Percentiles rank a stretch among this genome's conserved stretches.
Evolutionary conservation across 2,888 invertebrate species (phyloP).

Genomic region (Leptopilina drosophilae): DNA sequence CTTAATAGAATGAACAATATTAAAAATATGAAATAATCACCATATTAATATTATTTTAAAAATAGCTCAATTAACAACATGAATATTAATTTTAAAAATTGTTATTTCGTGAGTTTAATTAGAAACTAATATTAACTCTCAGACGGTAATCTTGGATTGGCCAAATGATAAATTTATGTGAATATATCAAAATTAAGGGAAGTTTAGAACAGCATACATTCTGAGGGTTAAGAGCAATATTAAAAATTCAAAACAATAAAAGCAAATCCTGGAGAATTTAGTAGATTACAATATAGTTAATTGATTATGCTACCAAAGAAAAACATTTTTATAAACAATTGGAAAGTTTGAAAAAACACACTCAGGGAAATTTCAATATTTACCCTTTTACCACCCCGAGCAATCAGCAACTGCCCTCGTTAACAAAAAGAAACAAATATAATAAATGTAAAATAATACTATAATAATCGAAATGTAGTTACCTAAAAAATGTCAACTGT

Average conservation of each 20-base stretch:
- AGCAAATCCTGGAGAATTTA: background rate
- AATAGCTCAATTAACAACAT: too few species aligned
- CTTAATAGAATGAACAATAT: too few species aligned
- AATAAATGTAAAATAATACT: slow-evolving; percentile 52
- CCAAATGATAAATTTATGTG: too few species aligned
- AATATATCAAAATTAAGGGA: too few species aligned
- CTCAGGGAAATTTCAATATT: slow-evolving; percentile 75
- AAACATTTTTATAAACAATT: slow-evolving; percentile 33
- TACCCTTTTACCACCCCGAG: slow-evolving; percentile 81
- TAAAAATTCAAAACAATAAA: background rate
- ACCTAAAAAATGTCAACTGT: background rate
- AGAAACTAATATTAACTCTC: too few species aligned
- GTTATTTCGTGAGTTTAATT: too few species aligned
- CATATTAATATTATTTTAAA: too few species aligned
- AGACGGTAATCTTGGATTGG: too few species aligned
- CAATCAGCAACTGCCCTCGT: slow-evolving; percentile 79
- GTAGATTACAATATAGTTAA: background rate
- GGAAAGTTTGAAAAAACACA: slow-evolving; percentile 58
- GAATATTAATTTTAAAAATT: too few species aligned
- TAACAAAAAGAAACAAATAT: slow-evolving; percentile 67
- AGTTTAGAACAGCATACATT: too few species aligned
- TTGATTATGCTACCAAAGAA: slow-evolving; percentile 7
- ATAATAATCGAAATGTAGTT: background rate
- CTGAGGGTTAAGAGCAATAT: background rate
- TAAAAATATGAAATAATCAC: too few species aligned